Conservation (phyloP, 2,797 vertebrate species). For the Ctenopoma kingsleyae region DNA sequence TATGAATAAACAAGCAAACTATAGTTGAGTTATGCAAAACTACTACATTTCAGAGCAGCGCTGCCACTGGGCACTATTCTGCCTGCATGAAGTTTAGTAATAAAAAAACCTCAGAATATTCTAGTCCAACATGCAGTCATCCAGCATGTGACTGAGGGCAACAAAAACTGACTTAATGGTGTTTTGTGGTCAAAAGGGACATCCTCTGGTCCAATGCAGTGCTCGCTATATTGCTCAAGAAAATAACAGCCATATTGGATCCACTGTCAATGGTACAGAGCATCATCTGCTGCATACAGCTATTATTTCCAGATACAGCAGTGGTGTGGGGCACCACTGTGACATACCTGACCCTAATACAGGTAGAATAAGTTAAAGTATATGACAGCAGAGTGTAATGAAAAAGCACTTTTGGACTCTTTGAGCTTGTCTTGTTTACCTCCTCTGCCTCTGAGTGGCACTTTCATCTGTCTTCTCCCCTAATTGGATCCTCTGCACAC, state of each 20-base stretch:
- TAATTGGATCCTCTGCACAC: slow-evolving; percentile 86
- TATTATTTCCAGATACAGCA: slow-evolving; percentile 53
- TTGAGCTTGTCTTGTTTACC: slow-evolving; percentile 86
- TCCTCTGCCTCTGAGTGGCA: slow-evolving; percentile 85
- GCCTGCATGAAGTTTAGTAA: background rate
- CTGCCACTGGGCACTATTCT: background rate
- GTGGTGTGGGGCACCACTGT: slow-evolving; percentile 41
- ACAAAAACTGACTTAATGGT: slow-evolving; percentile 20
- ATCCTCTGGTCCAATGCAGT: slow-evolving; percentile 41
- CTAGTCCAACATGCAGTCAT: slow-evolving; percentile 12
- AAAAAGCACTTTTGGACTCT: slow-evolving; percentile 87
- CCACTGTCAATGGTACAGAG: slow-evolving; percentile 57
- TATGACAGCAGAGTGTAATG: slow-evolving; percentile 81
- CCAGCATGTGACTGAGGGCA: slow-evolving; percentile 15
- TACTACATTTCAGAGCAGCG: background rate
- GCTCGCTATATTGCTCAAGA: slow-evolving; percentile 42
- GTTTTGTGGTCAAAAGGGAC: slow-evolving; percentile 12
- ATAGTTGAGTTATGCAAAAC: background rate
- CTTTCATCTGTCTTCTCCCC: slow-evolving; percentile 86
- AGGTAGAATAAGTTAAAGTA: slow-evolving; percentile 70
- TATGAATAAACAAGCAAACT: slow-evolving; percentile 4
- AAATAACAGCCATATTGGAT: slow-evolving; percentile 52
- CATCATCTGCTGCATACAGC: slow-evolving; percentile 50
- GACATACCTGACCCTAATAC: slow-evolving; percentile 68
- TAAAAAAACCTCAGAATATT: slow-evolving; percentile 6